A percentile compares a stretch with the other conserved stretches of the same genome.
phyloP scores from a whole-genome alignment of 2,113 vertebrate genomes.

The Leptodactylus fuscus region DNA sequence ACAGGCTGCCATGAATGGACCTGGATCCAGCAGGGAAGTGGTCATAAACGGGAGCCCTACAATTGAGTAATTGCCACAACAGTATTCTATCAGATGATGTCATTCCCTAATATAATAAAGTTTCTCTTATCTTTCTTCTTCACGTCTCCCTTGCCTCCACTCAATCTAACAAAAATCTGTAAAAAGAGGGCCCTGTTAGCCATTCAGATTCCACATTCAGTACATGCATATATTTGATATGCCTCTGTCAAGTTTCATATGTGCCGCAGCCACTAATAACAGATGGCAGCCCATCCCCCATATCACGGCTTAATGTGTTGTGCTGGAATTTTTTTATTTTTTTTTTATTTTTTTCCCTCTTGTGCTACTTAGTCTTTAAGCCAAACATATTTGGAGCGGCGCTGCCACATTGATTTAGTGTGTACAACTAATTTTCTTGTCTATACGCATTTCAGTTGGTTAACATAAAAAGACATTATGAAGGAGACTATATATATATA shows the following conservation, averaged over 20 bases:
- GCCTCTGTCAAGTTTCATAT: constrained; percentile 52
- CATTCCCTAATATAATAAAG: neutral
- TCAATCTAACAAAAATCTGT: neutral
- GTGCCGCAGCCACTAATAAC: constrained; percentile 49
- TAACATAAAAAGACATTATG: constrained; percentile 39
- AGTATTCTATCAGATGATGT: too few relatives aligned
- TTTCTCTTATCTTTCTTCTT: neutral
- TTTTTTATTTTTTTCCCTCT: constrained; percentile 31
- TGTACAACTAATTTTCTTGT: constrained; percentile 52
- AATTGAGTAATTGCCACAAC: neutral
- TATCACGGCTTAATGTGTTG: constrained; percentile 45
- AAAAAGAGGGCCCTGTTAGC: constrained; percentile 1
- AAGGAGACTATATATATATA: constrained; percentile 47
- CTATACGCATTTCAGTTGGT: constrained; percentile 23
- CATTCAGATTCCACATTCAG: constrained; percentile 2
- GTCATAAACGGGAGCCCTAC: neutral
- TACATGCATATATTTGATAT: constrained; percentile 51
- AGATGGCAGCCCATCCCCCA: constrained; percentile 54
- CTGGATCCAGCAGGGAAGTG: neutral
- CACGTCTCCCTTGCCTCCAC: neutral
- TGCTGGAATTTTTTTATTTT: constrained; percentile 42
- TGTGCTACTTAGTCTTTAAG: constrained; percentile 56
- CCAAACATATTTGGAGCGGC: constrained; percentile 38
- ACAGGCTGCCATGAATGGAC: neutral
- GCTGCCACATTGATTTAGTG: constrained; percentile 59